phyloP scores from a whole-genome alignment of 1,140 invertebrate genomes.

The Triops longicaudatus region DNA sequence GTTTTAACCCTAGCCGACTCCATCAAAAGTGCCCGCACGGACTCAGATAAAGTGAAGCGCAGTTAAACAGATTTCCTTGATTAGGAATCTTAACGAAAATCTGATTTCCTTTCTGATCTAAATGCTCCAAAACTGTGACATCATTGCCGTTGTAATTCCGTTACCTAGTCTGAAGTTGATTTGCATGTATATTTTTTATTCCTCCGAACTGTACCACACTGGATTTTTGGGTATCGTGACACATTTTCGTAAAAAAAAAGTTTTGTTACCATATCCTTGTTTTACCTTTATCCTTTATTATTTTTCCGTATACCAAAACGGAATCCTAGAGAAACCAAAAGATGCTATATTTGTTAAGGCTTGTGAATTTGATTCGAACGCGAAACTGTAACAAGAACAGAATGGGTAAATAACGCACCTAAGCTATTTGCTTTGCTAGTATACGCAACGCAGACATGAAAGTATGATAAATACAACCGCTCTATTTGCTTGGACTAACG shows the following conservation, averaged over 20 bases:
- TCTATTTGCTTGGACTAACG: background rate
- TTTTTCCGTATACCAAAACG: too few species aligned
- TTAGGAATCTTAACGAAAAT: background rate
- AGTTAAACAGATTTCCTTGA: background rate
- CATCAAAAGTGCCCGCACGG: background rate
- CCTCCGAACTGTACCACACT: background rate
- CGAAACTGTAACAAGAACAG: too few species aligned
- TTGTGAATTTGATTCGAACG: too few species aligned
- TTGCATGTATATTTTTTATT: background rate
- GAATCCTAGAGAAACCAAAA: too few species aligned
- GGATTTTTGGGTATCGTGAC: background rate
- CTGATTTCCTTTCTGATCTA: background rate
- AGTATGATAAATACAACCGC: background rate
- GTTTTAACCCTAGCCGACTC: slow-evolving; percentile 9
- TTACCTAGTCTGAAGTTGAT: background rate
- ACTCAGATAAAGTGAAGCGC: background rate
- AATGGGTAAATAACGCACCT: too few species aligned
- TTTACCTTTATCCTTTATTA: too few species aligned
- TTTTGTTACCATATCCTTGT: too few species aligned
- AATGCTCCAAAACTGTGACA: slow-evolving; percentile 1
- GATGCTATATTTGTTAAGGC: too few species aligned
- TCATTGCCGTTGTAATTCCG: background rate
- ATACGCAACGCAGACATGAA: background rate
- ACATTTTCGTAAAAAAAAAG: too few species aligned
- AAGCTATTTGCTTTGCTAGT: too few species aligned